Evolutionary conservation across 92 coral and sea anemone genomes (phyloP), one percentile per base, ranked within the genome.

Genomic region (Phenganax marumi): DNA sequence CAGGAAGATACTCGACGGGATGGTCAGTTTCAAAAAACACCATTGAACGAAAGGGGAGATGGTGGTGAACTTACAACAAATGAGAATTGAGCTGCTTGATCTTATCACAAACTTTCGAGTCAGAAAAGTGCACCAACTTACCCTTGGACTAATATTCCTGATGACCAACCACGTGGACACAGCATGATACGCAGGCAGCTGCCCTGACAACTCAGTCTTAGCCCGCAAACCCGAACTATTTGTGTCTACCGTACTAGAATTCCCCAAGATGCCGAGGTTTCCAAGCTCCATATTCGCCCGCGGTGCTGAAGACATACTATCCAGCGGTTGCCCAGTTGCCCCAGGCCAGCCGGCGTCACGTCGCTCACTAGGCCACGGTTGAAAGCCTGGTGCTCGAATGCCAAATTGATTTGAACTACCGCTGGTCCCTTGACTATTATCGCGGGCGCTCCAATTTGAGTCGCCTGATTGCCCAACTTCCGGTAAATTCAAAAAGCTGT

Each of bases 141-240:
- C 99, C 95, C 93, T 89, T 52, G 97, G 97, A 50, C 91, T 89
- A 26, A 96, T 77, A 85, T 96, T 96, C 50, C 97, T 89, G 13
- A 96, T 83, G 19, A 96, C 97, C 66, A 96, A 86, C 99, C 99
- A 96, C 21, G 99, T 92, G 12, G 99, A 92, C 96, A 96, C 84
- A 68, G 95, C 91, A 56, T 79, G 68, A 25, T 66, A 22, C 17
- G 7, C 13, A 61, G 58, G 8, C 33, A 24, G 25, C 49, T 77
- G 81, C 23, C 81, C 69, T 12, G 73, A n/a, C 33, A 39, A 1
- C 17, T 78, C 73, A 24, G 73, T 49, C 52, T 78, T 78, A 49
- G 5, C 73, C 12, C 39, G 55, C 62, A 48, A 10, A 7, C 26
- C 22, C 10, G 26, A 7, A 21, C 70, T 57, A 78, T 78, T 78